phyloP scores from a whole-genome alignment of 1,140 invertebrate genomes.

The Saccostrea cuccullata region DNA sequence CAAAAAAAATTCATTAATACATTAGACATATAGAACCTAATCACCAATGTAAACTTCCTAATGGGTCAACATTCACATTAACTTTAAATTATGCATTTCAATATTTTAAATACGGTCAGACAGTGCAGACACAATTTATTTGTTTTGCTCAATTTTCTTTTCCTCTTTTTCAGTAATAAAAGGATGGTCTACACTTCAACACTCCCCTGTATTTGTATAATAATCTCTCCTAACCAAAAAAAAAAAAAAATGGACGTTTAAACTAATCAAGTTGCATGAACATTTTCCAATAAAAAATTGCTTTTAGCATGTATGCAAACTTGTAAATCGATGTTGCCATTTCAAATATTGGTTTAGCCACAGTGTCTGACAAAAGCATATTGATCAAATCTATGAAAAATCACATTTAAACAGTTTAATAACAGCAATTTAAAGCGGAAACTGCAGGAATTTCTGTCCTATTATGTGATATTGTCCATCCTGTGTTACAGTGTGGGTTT shows the following conservation, averaged over 20 bases:
- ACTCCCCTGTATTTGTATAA: too few species aligned
- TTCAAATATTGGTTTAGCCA: conserved; percentile 36
- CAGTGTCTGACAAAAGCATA: conserved; percentile 27
- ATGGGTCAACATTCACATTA: too few species aligned
- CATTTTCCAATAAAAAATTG: conserved; percentile 19
- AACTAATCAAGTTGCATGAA: conserved; percentile 7
- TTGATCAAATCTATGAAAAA: conserved; percentile 36
- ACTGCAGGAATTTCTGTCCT: conserved; percentile 30
- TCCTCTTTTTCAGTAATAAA: too few species aligned
- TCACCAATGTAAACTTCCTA: too few species aligned
- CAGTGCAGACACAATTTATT: background rate
- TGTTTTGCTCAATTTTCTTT: too few species aligned
- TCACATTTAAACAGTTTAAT: conserved; percentile 38
- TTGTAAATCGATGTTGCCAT: conserved; percentile 31
- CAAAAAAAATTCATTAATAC: too few species aligned
- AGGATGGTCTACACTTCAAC: too few species aligned
- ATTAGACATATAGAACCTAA: too few species aligned
- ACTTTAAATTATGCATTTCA: background rate
- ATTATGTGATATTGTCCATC: conserved; percentile 32
- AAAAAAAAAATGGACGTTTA: background rate
- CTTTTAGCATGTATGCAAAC: conserved; percentile 27
- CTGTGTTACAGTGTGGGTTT: conserved; percentile 31
- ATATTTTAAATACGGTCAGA: background rate
- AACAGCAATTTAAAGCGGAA: conserved; percentile 34
- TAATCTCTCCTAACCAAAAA: background rate